These are phyloP conservation scores for Hippoglossus stenolepis DNA, from an alignment of 2,113 vertebrate genomes.

Conservation along the genomic window DNA sequence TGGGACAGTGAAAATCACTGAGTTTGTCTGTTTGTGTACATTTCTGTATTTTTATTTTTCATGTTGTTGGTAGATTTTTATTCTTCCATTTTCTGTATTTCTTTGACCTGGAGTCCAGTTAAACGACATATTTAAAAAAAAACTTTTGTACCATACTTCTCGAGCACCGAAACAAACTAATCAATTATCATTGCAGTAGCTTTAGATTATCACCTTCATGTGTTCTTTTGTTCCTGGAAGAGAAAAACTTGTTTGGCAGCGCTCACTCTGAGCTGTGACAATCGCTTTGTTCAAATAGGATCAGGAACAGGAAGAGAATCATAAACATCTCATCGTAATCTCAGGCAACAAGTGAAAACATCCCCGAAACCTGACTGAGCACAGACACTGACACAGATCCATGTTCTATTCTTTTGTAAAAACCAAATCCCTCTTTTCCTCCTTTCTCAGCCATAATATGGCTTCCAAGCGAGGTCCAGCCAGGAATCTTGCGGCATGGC, in stretches of 20 bases:
- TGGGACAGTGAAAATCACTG: constrained; percentile 11
- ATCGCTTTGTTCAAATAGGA: constrained; percentile 76
- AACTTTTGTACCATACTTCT: neutral
- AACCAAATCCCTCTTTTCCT: constrained; percentile 73
- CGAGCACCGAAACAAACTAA: constrained; percentile 1
- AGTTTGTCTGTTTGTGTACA: neutral
- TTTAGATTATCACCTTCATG: constrained; percentile 62
- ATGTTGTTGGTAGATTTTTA: neutral
- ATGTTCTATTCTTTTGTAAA: constrained; percentile 74
- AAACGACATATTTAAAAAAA: too few species aligned
- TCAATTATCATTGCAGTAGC: constrained; percentile 67
- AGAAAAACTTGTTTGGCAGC: constrained; percentile 78
- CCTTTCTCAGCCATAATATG: constrained; percentile 68
- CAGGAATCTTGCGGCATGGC: constrained; percentile 78
- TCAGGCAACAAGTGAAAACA: constrained; percentile 74
- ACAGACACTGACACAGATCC: constrained; percentile 71
- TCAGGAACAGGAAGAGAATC: constrained; percentile 68
- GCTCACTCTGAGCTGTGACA: constrained; percentile 45
- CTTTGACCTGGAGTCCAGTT: neutral
- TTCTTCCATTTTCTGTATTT: too few species aligned
- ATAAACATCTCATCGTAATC: constrained; percentile 72
- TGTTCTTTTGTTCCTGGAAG: constrained; percentile 66
- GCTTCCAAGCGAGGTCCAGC: constrained; percentile 80
- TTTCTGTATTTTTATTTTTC: constrained; percentile 7
- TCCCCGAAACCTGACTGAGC: constrained; percentile 74